phyloP scores from a whole-genome alignment of 2,113 vertebrate genomes.

The Rhineura floridana region DNA sequence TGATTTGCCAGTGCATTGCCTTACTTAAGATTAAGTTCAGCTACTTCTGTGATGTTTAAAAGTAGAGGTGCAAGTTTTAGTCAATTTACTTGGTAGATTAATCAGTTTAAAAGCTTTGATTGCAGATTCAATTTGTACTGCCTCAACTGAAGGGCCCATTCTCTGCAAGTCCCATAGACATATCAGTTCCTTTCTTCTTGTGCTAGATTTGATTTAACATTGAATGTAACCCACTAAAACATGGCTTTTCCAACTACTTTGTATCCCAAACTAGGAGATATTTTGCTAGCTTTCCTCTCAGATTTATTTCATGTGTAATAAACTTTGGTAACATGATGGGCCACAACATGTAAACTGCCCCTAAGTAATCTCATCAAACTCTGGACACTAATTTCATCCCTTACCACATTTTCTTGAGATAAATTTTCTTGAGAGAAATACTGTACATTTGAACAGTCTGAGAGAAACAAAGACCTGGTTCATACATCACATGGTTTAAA shows the following conservation, averaged over 20 bases:
- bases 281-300: not conserved
- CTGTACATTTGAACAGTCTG: too few species aligned
- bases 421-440: not conserved
- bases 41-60: conserved; percentile 42
- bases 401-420: not conserved
- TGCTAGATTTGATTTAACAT: not conserved
- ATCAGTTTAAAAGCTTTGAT: not conserved
- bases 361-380: not conserved
- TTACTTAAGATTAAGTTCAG: conserved; percentile 31
- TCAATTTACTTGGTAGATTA: not conserved
- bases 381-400: not conserved
- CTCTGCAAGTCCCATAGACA: not conserved
- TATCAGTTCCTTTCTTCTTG: not conserved
- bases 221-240: not conserved
- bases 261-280: not conserved
- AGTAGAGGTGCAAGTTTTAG: not conserved
- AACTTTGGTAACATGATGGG: not conserved
- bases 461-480: too few species aligned
- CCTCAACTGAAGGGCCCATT: not conserved
- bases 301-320: not conserved
- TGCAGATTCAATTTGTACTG: not conserved
- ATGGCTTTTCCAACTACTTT: not conserved
- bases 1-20: not conserved
- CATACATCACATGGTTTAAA: too few species aligned
- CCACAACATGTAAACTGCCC: not conserved